Base-by-base conservation (phyloP, 2,797 vertebrate genomes). In the Acipenser ruthenus region DNA sequence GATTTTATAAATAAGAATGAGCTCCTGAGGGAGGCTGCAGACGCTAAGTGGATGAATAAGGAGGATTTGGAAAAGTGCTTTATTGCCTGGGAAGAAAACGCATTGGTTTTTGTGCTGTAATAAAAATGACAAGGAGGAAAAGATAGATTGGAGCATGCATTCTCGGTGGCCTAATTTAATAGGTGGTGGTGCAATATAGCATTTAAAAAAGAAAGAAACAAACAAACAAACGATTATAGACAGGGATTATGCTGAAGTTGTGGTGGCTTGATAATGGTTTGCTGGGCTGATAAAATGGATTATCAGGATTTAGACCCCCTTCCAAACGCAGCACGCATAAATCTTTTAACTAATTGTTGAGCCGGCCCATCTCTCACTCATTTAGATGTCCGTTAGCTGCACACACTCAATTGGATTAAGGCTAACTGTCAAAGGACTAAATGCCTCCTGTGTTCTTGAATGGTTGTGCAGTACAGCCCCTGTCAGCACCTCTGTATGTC, bases 31-130 rank as follows among this genome's bases (percentile, higher is more conserved):
- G 75, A 66, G 69, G 72, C 78, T 71, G 74, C 78, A 81, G 67
- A 66, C 73, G 70, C 78, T 76, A 80, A 81, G 74, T 80, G 77
- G 79, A 78, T 80, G 77, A 82, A 82, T 64, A 49, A 73, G 55
- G 13, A 10, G 12, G 55, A 11, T 58, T 11, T 3, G 55, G 55
- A 6, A 58, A 58, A 13, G 3, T 11, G 1, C 9, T 58, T 58
- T 58, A 58, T 58, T 58, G 55, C 55, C 11, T 6, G 10, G 71
- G 56, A 65, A 49, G 10, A 52, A 15, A 62, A 52, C 13, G 58
- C 69, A 76, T 77, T 77, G 63, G 60, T 68, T 74, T 78, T 81
- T 81, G 77, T 77, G 75, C 73, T 65, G 63, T 4, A 58, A 56
- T 55, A 12, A 75, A 73, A 73, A 63, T 62, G 63, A 73, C 59